These are phyloP conservation scores for Mesoclemmys tuberculata DNA, from an alignment of 2,113 vertebrate species.

Conservation along the genomic window DNA sequence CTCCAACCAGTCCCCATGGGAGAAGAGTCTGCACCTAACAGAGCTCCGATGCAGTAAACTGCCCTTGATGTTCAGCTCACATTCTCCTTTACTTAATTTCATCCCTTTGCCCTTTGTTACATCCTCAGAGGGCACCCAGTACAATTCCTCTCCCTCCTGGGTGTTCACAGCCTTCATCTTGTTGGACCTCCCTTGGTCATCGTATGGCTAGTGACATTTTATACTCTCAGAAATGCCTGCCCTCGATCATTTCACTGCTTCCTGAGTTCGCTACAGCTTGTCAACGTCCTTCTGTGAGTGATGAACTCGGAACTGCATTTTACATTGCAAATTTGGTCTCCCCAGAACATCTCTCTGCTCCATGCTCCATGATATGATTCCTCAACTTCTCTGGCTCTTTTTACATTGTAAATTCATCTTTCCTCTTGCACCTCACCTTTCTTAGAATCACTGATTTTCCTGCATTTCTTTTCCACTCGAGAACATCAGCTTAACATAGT, in stretches of 20 bases:
- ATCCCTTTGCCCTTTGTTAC: too few relatives aligned
- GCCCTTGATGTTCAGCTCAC: too few relatives aligned
- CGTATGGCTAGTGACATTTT: background rate
- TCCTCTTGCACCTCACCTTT: too few relatives aligned
- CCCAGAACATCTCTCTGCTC: background rate
- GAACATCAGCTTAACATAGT: background rate
- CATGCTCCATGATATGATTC: background rate
- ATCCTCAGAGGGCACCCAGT: too few relatives aligned
- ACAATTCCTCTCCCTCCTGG: background rate
- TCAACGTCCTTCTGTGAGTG: background rate
- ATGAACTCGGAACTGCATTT: rapidly evolving
- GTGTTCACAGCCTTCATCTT: background rate
- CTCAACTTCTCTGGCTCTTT: background rate
- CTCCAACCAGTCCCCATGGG: too few relatives aligned
- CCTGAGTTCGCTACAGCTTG: background rate
- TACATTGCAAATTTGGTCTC: background rate
- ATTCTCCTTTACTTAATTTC: too few relatives aligned
- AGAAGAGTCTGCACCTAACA: too few relatives aligned
- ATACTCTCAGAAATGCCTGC: background rate
- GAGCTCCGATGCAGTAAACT: too few relatives aligned
- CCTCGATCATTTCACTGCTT: background rate
- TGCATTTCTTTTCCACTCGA: background rate
- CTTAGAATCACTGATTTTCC: too few relatives aligned
- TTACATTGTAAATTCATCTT: background rate
- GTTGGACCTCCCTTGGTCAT: background rate